Conservation (phyloP, 35 echinoderm and acorn worm species). For the Lytechinus variegatus region DNA sequence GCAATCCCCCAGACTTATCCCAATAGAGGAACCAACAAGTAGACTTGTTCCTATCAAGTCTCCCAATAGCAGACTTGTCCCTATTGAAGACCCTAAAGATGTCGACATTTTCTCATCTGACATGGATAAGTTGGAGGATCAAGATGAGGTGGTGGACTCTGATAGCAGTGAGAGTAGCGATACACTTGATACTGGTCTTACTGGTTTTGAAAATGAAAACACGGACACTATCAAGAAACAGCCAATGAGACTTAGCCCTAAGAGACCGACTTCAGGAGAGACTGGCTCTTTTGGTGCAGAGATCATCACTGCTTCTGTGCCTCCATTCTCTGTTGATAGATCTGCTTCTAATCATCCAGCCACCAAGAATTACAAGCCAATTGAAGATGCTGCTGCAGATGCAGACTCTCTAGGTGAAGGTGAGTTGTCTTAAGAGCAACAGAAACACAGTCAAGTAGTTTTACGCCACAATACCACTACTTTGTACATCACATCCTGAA, state of each 20-base stretch:
- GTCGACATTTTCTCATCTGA: constrained; percentile 91
- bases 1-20: not conserved
- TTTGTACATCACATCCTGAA: too few relatives aligned
- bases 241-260: constrained; percentile 64
- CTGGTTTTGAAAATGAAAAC: constrained; percentile 98
- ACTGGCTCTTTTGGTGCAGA: not conserved
- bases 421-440: not conserved
- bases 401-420: constrained; percentile 66
- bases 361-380: constrained; percentile 14
- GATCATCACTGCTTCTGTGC: constrained; percentile 33
- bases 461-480: too few relatives aligned
- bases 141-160: constrained; percentile 62
- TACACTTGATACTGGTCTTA: constrained; percentile 71
- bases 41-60: not conserved
- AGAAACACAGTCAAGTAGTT: too few relatives aligned
- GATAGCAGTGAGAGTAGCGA: constrained; percentile 83
- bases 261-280: not conserved
- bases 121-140: constrained; percentile 78
- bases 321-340: constrained; percentile 42
- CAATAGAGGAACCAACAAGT: not conserved
- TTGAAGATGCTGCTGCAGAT: constrained; percentile 38
- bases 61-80: constrained; percentile 29
- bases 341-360: constrained; percentile 25
- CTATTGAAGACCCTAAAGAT: constrained; percentile 67
- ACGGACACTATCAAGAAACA: constrained; percentile 99